Base-by-base conservation (phyloP, 2,888 invertebrate species). In the Apotomis turbidana region DNA sequence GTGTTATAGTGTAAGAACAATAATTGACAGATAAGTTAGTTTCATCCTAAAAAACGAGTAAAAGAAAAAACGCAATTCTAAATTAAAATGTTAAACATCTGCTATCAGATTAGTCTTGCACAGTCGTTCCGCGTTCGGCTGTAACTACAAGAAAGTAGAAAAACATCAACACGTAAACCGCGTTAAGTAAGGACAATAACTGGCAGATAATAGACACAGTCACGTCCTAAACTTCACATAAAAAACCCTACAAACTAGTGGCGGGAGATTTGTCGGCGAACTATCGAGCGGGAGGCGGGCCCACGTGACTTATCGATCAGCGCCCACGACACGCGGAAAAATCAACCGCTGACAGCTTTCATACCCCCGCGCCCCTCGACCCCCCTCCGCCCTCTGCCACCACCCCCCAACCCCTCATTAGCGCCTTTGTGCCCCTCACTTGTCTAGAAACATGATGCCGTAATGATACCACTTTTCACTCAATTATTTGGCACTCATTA, bases 281-380 rank as follows among this genome's bases (percentile, higher is more conserved):
- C 87, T 89, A 89, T 89, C 83, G 88, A 87, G 88, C 87, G 87
- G 84, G 79, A 78, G 78, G 81, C 83, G 79, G 83, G 83, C 82
- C 90, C 92, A 91, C 92, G 93, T 93, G 92, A 92, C 91, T 92
- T 93, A 93, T 93, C 93, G 93, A 93, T 92, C 92, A 93, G 84
- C 86, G 89, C 90, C 89, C 91, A 90, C 91, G 91, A 91, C 92
- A 92, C 93, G 91, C 90, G 90, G 92, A 93, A 93, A 93, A 93
- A 93, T 93, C 93, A 93, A 91, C 93, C 93, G 91, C 91, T 92
- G 92, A 92, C 93, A 93, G 92, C 91, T 90, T 91, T 90, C 91
- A 89, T 88, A 86, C 87, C 84, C 86, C 87, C 85, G 87, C 87
- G 81, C 76, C 73, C 74, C 69, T 61, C 6, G 41, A 41, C 75